Conservation (phyloP, 2,113 vertebrate species). For the Ramphastos sulfuratus region DNA sequence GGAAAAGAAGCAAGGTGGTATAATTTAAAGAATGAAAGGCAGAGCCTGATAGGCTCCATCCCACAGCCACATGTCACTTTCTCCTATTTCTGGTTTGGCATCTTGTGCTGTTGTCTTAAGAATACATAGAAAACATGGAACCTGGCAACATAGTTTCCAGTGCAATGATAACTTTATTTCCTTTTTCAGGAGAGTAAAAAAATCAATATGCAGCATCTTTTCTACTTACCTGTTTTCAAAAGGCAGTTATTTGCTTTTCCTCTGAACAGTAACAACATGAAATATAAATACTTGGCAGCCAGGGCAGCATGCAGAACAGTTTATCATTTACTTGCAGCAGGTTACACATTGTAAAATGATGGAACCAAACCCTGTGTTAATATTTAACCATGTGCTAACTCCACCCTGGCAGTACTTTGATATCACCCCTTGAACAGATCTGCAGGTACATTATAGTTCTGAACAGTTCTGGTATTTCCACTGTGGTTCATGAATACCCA, state of each 20-base stretch:
- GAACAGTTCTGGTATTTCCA: not conserved
- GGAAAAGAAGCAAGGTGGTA: not conserved
- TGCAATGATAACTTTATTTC: not conserved
- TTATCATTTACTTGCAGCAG: slow-evolving; percentile 32
- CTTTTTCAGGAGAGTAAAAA: not conserved
- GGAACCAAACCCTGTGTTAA: not conserved
- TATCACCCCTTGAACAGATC: not conserved
- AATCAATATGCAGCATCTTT: not conserved
- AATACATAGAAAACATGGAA: not conserved
- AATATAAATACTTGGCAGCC: not conserved
- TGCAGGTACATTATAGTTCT: not conserved
- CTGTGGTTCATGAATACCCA: accelerated
- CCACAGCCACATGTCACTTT: not conserved
- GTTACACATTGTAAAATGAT: slow-evolving; percentile 38
- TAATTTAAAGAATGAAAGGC: not conserved
- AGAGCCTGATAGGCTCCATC: not conserved
- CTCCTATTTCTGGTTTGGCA: not conserved
- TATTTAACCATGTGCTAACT: not conserved
- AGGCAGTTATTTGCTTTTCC: not conserved
- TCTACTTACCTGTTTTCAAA: not conserved
- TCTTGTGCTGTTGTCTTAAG: not conserved
- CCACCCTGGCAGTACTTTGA: not conserved
- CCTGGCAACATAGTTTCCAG: not conserved
- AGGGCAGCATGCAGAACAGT: not conserved
- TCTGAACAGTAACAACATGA: not conserved